Evolutionary conservation across 2,797 vertebrate species (phyloP), one percentile per base, ranked within the genome.

Genomic region (Acestrorhynchus altus): DNA sequence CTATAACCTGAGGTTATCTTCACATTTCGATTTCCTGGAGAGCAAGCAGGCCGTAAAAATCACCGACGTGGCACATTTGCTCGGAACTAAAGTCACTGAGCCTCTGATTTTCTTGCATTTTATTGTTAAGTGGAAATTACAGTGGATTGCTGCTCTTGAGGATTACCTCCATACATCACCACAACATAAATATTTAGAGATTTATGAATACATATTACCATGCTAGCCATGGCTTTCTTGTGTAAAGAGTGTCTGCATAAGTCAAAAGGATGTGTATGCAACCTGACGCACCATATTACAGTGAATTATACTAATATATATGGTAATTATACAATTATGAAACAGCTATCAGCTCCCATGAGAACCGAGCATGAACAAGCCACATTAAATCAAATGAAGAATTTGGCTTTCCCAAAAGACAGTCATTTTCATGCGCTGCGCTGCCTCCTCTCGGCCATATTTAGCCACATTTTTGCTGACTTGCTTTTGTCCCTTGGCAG

Each of bases 391-490:
- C 0, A 8, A 52, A 46, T 57, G 59, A 59, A 31, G 39, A 75
- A 51, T 60, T 22, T 28, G 2, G 42, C 0, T 47, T n/a, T n/a
- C n/a, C 20, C 2, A 20, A 51, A 22, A 72, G 77, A 42, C 35
- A 1, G 18, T 60, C 72, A 40, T 76, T 79, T 60, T 42, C 54
- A 77, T 74, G 61, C 59, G 46, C 63, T 69, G n/a, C 49, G 12
- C 59, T 35, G 57, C 70, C 57, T 74, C 75, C n/a, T 51, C 70
- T 57, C 63, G 46, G 71, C 66, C 67, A 46, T 69, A 42, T 80
- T 75, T 77, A 77, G 80, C 69, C 74, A 63, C 77, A 67, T 66
- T 82, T 84, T 82, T 78, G 74, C 77, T 80, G 77, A 82, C 83
- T 80, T 28, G 72, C 54, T 77, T 63, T 79, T 79, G 78, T 76